Base-by-base conservation (phyloP, 2,888 invertebrate species). In the Bellardia bayeri region DNA sequence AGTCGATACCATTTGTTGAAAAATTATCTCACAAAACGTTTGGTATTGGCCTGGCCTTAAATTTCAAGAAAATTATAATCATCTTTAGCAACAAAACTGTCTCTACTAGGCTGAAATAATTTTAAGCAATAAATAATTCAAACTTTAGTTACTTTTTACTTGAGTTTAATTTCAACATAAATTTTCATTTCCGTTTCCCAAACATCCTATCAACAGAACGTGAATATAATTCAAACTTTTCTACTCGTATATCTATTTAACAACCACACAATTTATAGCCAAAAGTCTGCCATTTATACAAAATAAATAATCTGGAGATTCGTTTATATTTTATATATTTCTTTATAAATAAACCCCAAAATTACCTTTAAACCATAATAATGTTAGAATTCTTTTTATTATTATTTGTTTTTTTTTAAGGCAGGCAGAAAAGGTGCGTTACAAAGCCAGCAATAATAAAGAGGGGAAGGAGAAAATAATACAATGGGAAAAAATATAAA, bases 251-350 rank as follows among this genome's bases (percentile, higher is more conserved):
- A 72, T 72, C 64, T 72, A 30, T 72, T 82, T 74, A 58, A 64
- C 49, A 42, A 69, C 71, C 58, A 80, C 30, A 76, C 71, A 75
- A 80, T 83, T 87, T 72, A 80, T 30, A 63, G 33, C 64, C 80
- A 64, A 16, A 23, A 37, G 30, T 33, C 6, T 16, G 83, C 54
- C 76, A 83, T 83, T 83, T 68, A 69, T 8, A 63, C 64, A 66
- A 56, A 74, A 71, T 82, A 83, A 80, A 76, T 87, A 87, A 83
- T 80, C 80, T 45, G 14, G 51, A 80, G 80, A 87, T 76, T 87
- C 80, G 80, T 76, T 87, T 83, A 66, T 64, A 69, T 72, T 79
- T 82, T 74, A 75, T 82, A 75, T 76, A 16, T 82, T 71, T 66
- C 23, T 37, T 72, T 82, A 45, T 58, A 69, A 56, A n/a, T 75